phyloP scores from a whole-genome alignment of 2,113 vertebrate genomes.

The Tetraodon nigroviridis region DNA sequence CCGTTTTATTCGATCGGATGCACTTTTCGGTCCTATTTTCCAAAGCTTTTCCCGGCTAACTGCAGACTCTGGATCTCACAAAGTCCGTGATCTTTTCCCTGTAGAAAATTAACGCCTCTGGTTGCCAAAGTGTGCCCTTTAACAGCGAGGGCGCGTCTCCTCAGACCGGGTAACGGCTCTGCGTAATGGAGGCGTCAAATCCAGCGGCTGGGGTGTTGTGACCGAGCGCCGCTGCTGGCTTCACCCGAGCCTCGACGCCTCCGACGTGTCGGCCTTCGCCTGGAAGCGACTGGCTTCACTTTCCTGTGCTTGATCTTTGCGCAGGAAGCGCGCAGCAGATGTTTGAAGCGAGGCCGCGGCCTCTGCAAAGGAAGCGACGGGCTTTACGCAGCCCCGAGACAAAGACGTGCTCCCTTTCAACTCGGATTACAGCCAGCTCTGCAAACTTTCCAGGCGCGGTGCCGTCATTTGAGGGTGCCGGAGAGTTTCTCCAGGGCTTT shows the following conservation, averaged over 20 bases:
- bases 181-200: slow-evolving; percentile 56
- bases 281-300: too few species aligned
- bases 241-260: too few species aligned
- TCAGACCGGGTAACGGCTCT: slow-evolving; percentile 24
- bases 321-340: background rate
- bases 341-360: slow-evolving; percentile 48
- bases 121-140: slow-evolving; percentile 57
- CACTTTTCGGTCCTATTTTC: background rate
- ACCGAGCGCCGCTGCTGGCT: slow-evolving; percentile 28
- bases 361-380: slow-evolving; percentile 63
- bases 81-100: slow-evolving; percentile 46
- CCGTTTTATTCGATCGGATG: background rate
- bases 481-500: slow-evolving; percentile 38
- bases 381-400: slow-evolving; percentile 50
- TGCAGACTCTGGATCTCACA: slow-evolving; percentile 42
- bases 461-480: slow-evolving; percentile 62
- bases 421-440: slow-evolving; percentile 75
- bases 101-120: slow-evolving; percentile 18
- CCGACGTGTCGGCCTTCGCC: too few species aligned
- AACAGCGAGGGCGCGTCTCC: slow-evolving; percentile 49
- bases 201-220: slow-evolving; percentile 31
- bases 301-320: too few species aligned
- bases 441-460: slow-evolving; percentile 72
- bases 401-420: slow-evolving; percentile 68
- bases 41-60: slow-evolving; percentile 6